A percentile compares a stretch with the other conserved stretches of the same genome.
Conservation (phyloP, 2,888 invertebrate genomes). For the Bruchidius siliquastri region DNA sequence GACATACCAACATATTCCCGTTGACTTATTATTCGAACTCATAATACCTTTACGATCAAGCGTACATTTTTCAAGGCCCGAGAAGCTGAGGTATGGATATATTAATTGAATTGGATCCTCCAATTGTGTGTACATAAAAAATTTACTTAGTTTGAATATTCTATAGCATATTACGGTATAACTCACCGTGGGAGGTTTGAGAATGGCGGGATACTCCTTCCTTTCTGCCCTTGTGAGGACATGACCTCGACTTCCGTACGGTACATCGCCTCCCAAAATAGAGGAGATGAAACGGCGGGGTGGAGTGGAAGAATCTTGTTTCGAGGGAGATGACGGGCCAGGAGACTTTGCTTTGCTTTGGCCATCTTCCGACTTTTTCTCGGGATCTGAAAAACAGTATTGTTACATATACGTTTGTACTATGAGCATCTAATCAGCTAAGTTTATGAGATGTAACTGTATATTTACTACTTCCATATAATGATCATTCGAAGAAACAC, state of each 20-base stretch:
- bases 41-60: too few relatives aligned
- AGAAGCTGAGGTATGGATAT: too few relatives aligned
- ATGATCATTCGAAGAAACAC: too few relatives aligned
- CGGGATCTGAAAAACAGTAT: slow-evolving; percentile 31
- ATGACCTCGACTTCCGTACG: slow-evolving; percentile 75
- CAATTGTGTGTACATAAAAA: too few relatives aligned
- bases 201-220: slow-evolving; percentile 67
- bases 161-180: slow-evolving; percentile 25
- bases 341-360: slow-evolving; percentile 40
- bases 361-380: slow-evolving; percentile 42
- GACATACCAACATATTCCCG: too few relatives aligned
- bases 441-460: too few relatives aligned
- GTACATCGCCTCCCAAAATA: slow-evolving; percentile 74
- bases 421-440: too few relatives aligned
- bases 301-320: slow-evolving; percentile 36
- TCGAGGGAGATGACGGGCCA: slow-evolving; percentile 37
- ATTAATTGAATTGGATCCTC: too few relatives aligned
- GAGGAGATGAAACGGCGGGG: slow-evolving; percentile 72
- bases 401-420: background rate
- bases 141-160: too few relatives aligned
- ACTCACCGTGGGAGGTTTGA: slow-evolving; percentile 19
- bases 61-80: too few relatives aligned
- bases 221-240: slow-evolving; percentile 62
- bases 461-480: too few relatives aligned
- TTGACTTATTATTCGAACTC: too few relatives aligned